phyloP scores from a whole-genome alignment of 2,113 vertebrate genomes.

The Cichladusa arquata region DNA sequence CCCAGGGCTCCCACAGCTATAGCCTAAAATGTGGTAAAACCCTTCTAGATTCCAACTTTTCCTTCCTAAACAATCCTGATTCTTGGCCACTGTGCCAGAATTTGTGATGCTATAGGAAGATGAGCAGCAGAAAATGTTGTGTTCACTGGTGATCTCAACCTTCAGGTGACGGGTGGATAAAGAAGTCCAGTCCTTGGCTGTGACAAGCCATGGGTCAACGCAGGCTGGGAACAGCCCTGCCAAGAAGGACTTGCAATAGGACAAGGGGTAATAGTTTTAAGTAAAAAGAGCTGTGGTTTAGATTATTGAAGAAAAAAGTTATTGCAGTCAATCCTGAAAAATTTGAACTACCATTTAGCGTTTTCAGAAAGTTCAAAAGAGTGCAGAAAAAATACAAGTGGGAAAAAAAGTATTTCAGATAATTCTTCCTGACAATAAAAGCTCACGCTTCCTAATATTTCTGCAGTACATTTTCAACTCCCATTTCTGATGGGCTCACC shows the following conservation, averaged over 20 bases:
- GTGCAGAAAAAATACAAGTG: fast-evolving
- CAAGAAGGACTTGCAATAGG: not conserved
- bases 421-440: not conserved
- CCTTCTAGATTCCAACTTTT: not conserved
- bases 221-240: not conserved
- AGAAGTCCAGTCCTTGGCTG: not conserved
- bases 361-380: not conserved
- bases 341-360: not conserved
- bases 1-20: not conserved
- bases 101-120: not conserved
- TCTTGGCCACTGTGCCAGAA: not conserved
- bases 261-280: not conserved
- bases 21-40: not conserved
- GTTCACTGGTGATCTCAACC: not conserved
- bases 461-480: not conserved
- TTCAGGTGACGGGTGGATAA: not conserved
- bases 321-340: not conserved
- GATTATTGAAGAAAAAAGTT: not conserved
- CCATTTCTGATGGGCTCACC: not conserved
- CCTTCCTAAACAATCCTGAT: not conserved
- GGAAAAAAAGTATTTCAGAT: not conserved
- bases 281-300: not conserved
- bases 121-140: not conserved
- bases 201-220: fast-evolving
- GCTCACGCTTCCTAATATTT: not conserved